Evolutionary conservation across 2,888 invertebrate genomes (phyloP), one percentile per base, ranked within the genome.

Genomic region (Machimus rusticus): DNA sequence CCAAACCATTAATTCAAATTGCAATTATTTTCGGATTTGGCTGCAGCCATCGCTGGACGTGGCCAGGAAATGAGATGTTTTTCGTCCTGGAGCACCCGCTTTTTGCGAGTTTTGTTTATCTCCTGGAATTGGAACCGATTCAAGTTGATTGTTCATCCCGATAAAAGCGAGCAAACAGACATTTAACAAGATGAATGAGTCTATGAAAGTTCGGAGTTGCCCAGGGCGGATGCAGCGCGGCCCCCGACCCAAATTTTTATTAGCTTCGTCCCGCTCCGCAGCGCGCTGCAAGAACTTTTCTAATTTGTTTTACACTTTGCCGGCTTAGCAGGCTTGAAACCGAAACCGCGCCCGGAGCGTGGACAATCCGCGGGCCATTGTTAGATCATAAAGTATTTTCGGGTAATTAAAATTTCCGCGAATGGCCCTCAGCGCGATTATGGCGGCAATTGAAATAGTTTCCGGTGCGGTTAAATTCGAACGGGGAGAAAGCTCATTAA

Each of bases 1-100:
- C 74, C 85, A 85, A 85, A 85, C 85, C 85, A 85, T 85, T 85
- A 85, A 85, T 85, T 85, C 74, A 74, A 85, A 74, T 85, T 74
- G 74, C 85, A 85, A 85, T 85, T 85, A 85, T 85, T 85, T 74
- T 74, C 43, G 85, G 74, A 85, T 85, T 85, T 85, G 85, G 85
- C 85, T 85, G 74, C 43, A 74, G 31, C 28, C 43, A 14, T 39
- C 2, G 37, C 16, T 43, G 39, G 43, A 74, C 85, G 23, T 85
- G 74, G 74, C 85, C 85, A 85, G 85, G 85, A 85, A 85, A 85
- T 85, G 85, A 85, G 74, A 55, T 85, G 74, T 85, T 85, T 66
- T 66, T 66, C 66, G 66, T 66, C 28, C 12, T 23, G 12, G 66
- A 66, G 66, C 66, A 14, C 28, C 66, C 66, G 28, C 66, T 66